A percentile compares a stretch with the other conserved stretches of the same genome.
These are phyloP conservation scores for Lytechinus pictus DNA, from an alignment of 35 echinoderm and acorn worm genomes.

Conservation along the genomic window DNA sequence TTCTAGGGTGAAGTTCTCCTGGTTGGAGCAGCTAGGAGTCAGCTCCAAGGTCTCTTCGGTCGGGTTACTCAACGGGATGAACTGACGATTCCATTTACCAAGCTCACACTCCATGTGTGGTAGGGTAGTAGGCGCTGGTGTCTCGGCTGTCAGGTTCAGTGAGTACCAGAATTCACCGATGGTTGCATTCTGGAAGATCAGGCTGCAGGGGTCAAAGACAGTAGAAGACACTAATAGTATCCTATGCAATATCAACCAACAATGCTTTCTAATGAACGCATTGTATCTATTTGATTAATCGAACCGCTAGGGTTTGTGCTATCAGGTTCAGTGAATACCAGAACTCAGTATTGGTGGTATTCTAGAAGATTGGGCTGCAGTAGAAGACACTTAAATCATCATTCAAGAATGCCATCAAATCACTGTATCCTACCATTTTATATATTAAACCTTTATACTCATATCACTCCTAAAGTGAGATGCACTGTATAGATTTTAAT, in stretches of 20 bases:
- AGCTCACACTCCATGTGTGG: conserved; percentile 96
- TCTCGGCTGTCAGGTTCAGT: conserved; percentile 68
- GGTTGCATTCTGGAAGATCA: conserved; percentile 90
- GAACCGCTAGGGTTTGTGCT: neutral
- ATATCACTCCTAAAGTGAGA: no score
- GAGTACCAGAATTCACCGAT: conserved; percentile 90
- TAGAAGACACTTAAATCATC: no score
- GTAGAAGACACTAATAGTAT: neutral
- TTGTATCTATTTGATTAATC: neutral
- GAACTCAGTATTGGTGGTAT: no score
- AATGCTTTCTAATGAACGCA: neutral
- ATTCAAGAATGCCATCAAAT: no score
- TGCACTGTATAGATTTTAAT: no score
- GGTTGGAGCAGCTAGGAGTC: conserved; percentile 77
- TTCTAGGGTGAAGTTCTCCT: conserved; percentile 90
- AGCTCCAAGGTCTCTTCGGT: conserved; percentile 87
- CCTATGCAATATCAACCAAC: neutral
- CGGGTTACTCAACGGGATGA: conserved; percentile 87
- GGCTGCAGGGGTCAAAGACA: conserved; percentile 54
- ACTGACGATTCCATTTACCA: conserved; percentile 93
- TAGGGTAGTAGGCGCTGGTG: conserved; percentile 68
- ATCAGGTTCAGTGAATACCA: no score
- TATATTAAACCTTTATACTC: no score
- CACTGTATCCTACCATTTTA: no score
- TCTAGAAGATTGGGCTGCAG: no score